These are phyloP conservation scores for Diachrysia chrysitis DNA, from an alignment of 2,888 invertebrate species.

Conservation along the genomic window DNA sequence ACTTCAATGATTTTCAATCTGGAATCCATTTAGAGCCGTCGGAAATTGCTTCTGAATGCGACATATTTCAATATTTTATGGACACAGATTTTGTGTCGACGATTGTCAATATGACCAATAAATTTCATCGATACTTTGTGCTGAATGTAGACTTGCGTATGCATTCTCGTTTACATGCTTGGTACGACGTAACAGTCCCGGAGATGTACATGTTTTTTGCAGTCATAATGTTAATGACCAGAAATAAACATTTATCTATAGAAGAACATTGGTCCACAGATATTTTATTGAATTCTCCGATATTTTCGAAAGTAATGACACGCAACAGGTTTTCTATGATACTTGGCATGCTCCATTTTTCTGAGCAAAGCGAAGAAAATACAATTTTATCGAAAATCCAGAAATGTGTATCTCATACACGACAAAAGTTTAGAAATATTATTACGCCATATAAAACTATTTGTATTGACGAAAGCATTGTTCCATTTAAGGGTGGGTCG, in stretches of 20 bases:
- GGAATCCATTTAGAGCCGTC: slow-evolving; percentile 26
- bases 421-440: slow-evolving; percentile 20
- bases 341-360: slow-evolving; percentile 15
- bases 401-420: slow-evolving; percentile 11
- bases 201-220: slow-evolving; percentile 48
- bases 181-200: slow-evolving; percentile 36
- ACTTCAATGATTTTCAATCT: slow-evolving; percentile 28
- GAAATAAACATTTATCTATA: slow-evolving; percentile 13
- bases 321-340: slow-evolving; percentile 14
- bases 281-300: slow-evolving; percentile 11
- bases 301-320: slow-evolving; percentile 16
- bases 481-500: slow-evolving; percentile 35
- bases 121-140: slow-evolving; percentile 14
- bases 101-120: slow-evolving; percentile 24
- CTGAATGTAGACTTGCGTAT: slow-evolving; percentile 11
- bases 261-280: slow-evolving; percentile 15
- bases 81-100: slow-evolving; percentile 22
- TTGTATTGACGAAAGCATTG: slow-evolving; percentile 24
- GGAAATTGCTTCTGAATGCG: slow-evolving; percentile 21
- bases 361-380: slow-evolving; percentile 15
- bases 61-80: slow-evolving; percentile 24
- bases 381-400: slow-evolving; percentile 21
- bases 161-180: slow-evolving; percentile 41
- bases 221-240: slow-evolving; percentile 41
- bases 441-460: slow-evolving; percentile 21